phyloP scores from a whole-genome alignment of 2,797 vertebrate genomes.

The Dromococcyx pavoninus region DNA sequence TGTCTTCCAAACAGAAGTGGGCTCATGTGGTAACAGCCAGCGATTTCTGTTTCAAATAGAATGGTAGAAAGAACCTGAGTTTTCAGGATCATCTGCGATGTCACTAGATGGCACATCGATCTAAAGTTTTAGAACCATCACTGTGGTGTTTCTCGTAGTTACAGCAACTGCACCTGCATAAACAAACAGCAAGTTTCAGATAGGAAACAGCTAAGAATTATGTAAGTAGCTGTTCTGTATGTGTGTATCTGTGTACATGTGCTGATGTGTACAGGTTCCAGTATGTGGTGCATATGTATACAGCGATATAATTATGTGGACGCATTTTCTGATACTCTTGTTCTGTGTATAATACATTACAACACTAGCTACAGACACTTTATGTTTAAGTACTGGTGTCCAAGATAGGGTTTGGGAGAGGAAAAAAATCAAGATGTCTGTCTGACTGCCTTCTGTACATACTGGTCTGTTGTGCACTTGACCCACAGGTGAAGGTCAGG shows the following conservation, averaged over 20 bases:
- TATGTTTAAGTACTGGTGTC: background rate
- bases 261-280: background rate
- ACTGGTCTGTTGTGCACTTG: background rate
- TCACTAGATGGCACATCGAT: slow-evolving; percentile 68
- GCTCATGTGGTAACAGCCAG: background rate
- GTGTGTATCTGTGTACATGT: fast-evolving
- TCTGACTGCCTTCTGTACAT: background rate
- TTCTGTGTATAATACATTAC: background rate
- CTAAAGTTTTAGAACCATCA: slow-evolving; percentile 16
- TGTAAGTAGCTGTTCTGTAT: background rate
- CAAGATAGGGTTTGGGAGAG: background rate
- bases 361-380: background rate
- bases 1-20: background rate
- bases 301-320: background rate
- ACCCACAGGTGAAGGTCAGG: background rate
- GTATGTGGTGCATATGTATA: background rate
- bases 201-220: background rate
- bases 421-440: background rate
- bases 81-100: background rate
- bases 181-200: background rate
- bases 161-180: background rate
- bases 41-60: background rate
- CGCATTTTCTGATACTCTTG: background rate
- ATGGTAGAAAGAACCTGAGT: background rate
- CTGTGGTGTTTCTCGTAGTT: background rate